Conservation (phyloP, 2,888 invertebrate species). For the Melanophora roralis region DNA sequence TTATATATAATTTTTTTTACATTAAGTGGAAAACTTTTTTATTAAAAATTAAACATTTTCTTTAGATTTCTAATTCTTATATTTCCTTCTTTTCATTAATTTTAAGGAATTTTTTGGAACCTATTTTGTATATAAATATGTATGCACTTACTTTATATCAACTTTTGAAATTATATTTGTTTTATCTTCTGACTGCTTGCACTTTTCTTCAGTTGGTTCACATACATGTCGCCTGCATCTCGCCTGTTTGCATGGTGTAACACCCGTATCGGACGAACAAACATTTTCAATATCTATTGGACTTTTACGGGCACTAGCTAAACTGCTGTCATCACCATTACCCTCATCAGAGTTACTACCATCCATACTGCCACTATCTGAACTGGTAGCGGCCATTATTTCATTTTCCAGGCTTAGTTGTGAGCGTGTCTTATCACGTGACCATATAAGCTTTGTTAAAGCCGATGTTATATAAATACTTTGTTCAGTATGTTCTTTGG, state of each 20-base stretch:
- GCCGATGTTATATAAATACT: slow-evolving; percentile 94
- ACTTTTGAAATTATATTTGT: slow-evolving; percentile 67
- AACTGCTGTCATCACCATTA: slow-evolving; percentile 79
- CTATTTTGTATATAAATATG: too few relatives aligned
- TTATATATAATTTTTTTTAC: too few relatives aligned
- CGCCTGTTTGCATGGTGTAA: slow-evolving; percentile 79
- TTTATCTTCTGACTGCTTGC: slow-evolving; percentile 69
- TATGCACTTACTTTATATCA: slow-evolving; percentile 70
- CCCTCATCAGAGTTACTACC: slow-evolving; percentile 87
- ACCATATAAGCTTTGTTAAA: slow-evolving; percentile 94
- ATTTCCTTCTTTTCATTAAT: too few relatives aligned
- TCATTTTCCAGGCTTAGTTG: slow-evolving; percentile 75
- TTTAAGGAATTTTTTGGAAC: too few relatives aligned
- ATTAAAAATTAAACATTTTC: too few relatives aligned
- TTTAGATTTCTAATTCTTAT: too few relatives aligned
- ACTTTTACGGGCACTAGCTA: slow-evolving; percentile 78
- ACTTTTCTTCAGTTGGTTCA: slow-evolving; percentile 72
- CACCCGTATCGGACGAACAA: slow-evolving; percentile 78
- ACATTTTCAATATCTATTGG: slow-evolving; percentile 77
- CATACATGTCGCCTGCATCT: slow-evolving; percentile 75
- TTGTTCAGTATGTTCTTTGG: slow-evolving; percentile 95
- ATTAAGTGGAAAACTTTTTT: too few relatives aligned
- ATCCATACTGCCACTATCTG: slow-evolving; percentile 89
- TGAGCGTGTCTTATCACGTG: slow-evolving; percentile 80
- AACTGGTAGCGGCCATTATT: slow-evolving; percentile 80